A percentile compares a stretch with the other conserved stretches of the same genome.
Conservation (phyloP, 2,797 vertebrate genomes). For the Philypnodon macrostomus region DNA sequence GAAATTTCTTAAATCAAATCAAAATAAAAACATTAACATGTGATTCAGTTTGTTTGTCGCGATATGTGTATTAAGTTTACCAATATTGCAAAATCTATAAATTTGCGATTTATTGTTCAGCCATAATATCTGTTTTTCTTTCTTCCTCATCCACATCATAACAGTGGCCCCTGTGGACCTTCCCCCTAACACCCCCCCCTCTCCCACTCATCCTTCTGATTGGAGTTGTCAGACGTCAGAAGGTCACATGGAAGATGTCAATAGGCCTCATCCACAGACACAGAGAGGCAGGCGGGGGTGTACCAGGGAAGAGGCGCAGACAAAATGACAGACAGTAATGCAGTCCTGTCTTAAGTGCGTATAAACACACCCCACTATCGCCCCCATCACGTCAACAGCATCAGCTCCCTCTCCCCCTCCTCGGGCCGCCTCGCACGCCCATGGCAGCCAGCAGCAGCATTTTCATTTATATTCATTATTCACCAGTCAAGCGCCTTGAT, state of each 20-base stretch:
- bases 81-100: too few relatives aligned
- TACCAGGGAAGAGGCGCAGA: slow-evolving; percentile 27
- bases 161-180: slow-evolving; percentile 29
- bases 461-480: slow-evolving; percentile 80
- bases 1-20: too few relatives aligned
- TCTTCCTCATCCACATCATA: slow-evolving; percentile 32
- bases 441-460: slow-evolving; percentile 60
- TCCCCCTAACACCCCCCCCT: slow-evolving; percentile 18
- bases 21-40: too few relatives aligned
- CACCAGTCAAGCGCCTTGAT: slow-evolving; percentile 79
- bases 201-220: slow-evolving; percentile 64
- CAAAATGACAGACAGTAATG: slow-evolving; percentile 42
- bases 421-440: slow-evolving; percentile 19
- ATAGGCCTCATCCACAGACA: slow-evolving; percentile 57
- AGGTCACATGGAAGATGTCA: slow-evolving; percentile 69
- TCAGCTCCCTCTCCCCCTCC: slow-evolving; percentile 37
- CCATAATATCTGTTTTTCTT: slow-evolving; percentile 13
- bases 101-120: slow-evolving; percentile 27
- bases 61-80: not conserved
- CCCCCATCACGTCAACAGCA: slow-evolving; percentile 52
- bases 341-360: slow-evolving; percentile 45
- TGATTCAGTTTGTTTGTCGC: too few relatives aligned
- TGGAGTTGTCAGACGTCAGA: slow-evolving; percentile 70
- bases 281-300: slow-evolving; percentile 12
- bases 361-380: slow-evolving; percentile 55